Percentiles rank a stretch among this genome's conserved stretches.
phyloP scores from a whole-genome alignment of 2,797 vertebrate species.

The Sparus aurata region DNA sequence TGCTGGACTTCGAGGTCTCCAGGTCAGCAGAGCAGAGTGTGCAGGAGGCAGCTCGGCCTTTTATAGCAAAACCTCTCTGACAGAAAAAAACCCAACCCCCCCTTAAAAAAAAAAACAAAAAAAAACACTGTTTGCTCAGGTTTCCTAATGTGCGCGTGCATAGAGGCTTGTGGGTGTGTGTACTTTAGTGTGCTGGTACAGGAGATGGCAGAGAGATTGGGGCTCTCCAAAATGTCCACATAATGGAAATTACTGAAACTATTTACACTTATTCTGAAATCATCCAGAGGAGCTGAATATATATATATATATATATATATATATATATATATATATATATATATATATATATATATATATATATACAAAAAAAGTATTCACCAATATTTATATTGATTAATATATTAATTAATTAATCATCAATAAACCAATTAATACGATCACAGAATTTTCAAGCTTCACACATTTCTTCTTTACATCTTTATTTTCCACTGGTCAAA shows the following conservation, averaged over 20 bases:
- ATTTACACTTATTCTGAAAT: neutral
- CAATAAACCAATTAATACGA: too few species aligned
- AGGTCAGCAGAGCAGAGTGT: conserved; percentile 55
- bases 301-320: too few species aligned
- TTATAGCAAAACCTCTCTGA: conserved; percentile 71
- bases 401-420: too few species aligned
- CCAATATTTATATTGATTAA: too few species aligned
- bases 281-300: neutral
- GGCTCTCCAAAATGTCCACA: conserved; percentile 53
- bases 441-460: too few species aligned
- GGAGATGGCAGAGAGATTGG: neutral
- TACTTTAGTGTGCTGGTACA: conserved; percentile 31
- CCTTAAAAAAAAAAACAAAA: neutral
- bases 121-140: conserved; percentile 61
- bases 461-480: too few species aligned
- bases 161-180: neutral
- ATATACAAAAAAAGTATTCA: too few species aligned
- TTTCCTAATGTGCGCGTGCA: conserved; percentile 70
- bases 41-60: conserved; percentile 39
- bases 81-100: conserved; percentile 3
- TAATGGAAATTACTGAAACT: conserved; percentile 41
- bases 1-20: conserved; percentile 63
- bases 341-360: too few species aligned
- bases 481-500: too few species aligned
- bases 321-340: too few species aligned